Evolutionary conservation across 2,113 vertebrate species (phyloP).

Genomic region (Shinisaurus crocodilurus): DNA sequence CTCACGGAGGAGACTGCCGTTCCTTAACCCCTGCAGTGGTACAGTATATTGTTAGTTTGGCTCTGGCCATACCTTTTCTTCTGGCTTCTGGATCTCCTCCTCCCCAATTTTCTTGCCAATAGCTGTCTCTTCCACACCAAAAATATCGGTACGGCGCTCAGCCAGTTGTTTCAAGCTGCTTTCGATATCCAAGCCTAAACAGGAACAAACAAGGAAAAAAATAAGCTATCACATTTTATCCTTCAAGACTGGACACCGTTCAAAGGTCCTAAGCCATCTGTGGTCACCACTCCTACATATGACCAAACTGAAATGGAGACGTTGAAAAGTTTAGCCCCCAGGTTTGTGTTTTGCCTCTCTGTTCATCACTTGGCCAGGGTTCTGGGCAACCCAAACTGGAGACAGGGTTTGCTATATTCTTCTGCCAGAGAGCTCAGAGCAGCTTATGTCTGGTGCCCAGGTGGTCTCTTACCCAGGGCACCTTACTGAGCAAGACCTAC

Average conservation of each 20-base stretch:
- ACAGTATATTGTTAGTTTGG: no score
- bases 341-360: neutral
- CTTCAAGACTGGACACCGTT: neutral
- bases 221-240: neutral
- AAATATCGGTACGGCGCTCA: constrained; percentile 98
- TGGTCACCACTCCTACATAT: neutral
- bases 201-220: neutral
- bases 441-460: neutral
- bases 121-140: constrained; percentile 97
- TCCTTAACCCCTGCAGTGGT: neutral
- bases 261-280: rapidly evolving
- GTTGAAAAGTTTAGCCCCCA: neutral
- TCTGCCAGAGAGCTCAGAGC: neutral
- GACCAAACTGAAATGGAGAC: neutral
- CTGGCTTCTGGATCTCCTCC: constrained; percentile 99
- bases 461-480: neutral
- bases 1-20: rapidly evolving
- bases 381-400: neutral
- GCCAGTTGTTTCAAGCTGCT: constrained; percentile 99
- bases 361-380: neutral
- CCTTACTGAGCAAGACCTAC: no score
- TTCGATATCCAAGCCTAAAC: constrained; percentile 92
- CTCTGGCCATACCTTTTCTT: constrained; percentile 88
- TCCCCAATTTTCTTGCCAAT: constrained; percentile 99
- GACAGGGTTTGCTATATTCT: neutral